Conservation (phyloP, 2,797 vertebrate species). For the Chiloscyllium punctatum region DNA sequence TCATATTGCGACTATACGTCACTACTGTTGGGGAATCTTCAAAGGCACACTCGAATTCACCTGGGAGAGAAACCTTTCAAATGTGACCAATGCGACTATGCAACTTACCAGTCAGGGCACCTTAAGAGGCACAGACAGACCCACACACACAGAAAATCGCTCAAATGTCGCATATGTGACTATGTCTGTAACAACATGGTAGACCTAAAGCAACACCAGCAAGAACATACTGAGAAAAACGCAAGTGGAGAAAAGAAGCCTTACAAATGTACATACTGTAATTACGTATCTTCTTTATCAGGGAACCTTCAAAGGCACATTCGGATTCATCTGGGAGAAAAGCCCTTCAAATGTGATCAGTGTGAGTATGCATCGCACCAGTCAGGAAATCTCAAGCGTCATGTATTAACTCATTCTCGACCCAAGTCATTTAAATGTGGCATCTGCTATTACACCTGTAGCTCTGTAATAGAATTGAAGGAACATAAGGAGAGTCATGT, state of each 20-base stretch:
- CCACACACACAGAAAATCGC: not conserved
- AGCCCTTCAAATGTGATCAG: conserved; percentile 28
- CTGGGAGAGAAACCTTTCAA: conserved; percentile 34
- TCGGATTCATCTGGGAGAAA: conserved; percentile 32
- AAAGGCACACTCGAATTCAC: conserved; percentile 33
- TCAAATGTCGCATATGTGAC: conserved; percentile 21
- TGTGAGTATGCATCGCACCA: conserved; percentile 35
- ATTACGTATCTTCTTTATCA: conserved; percentile 34
- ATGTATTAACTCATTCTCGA: conserved; percentile 9
- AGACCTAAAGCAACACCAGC: conserved; percentile 19
- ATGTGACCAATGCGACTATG: conserved; percentile 29
- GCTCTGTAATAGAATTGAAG: not conserved
- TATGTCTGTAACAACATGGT: conserved; percentile 11
- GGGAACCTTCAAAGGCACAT: conserved; percentile 30
- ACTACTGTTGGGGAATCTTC: conserved; percentile 26
- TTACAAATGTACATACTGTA: conserved; percentile 32
- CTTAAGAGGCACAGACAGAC: conserved; percentile 25
- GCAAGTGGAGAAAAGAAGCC: conserved; percentile 26
- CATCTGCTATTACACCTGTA: conserved; percentile 24
- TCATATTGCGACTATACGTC: conserved; percentile 31
- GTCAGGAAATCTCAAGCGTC: conserved; percentile 32
- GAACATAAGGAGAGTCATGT: conserved; percentile 28
- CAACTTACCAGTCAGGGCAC: conserved; percentile 35
- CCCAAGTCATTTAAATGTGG: conserved; percentile 29
- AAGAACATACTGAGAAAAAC: conserved; percentile 15